phyloP scores from a whole-genome alignment of 2,797 vertebrate genomes.

The Arctocebus calabarensis region DNA sequence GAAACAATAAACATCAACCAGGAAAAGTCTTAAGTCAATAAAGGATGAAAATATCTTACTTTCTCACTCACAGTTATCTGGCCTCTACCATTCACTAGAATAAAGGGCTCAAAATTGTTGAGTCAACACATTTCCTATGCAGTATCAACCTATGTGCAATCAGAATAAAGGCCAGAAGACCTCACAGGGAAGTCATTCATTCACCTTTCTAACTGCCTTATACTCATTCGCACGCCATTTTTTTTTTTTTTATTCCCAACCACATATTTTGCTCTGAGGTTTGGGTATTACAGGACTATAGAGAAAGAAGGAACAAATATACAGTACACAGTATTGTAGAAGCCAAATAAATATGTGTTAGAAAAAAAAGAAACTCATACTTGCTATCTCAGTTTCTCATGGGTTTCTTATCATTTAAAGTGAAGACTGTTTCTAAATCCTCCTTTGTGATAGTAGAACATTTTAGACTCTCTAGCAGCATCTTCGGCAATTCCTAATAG shows the following conservation, averaged over 20 bases:
- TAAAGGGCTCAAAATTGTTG: background rate
- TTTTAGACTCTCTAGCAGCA: slow-evolving; percentile 22
- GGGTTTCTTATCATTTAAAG: background rate
- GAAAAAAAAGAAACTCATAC: background rate
- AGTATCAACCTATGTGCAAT: background rate
- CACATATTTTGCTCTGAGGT: background rate
- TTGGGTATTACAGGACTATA: background rate
- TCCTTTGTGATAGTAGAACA: background rate
- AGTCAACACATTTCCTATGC: background rate
- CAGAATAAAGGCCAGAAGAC: background rate
- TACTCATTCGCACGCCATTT: background rate
- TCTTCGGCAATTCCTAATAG: background rate
- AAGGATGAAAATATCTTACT: background rate
- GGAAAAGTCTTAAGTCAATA: background rate
- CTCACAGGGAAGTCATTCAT: background rate
- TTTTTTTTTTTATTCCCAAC: background rate
- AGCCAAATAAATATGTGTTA: background rate
- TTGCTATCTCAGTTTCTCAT: background rate
- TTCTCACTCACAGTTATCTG: background rate
- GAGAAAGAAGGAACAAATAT: background rate
- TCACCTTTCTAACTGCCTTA: background rate
- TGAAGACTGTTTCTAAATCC: background rate
- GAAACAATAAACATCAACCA: background rate
- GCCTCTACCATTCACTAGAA: background rate
- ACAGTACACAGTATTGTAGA: background rate